Evolutionary conservation across 1,140 invertebrate genomes (phyloP).

Genomic region (Tachypleus tridentatus): DNA sequence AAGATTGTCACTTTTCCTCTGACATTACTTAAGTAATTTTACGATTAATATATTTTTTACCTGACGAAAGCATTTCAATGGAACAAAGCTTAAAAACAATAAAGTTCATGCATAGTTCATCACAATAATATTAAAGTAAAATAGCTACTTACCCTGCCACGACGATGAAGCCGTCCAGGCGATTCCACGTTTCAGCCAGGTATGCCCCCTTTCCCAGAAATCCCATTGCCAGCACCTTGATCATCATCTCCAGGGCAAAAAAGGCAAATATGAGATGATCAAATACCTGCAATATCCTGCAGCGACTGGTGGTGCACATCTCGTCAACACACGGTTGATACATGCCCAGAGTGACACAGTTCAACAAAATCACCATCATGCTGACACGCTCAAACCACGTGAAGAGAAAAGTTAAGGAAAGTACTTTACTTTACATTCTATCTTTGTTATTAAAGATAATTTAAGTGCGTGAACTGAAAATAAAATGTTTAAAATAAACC

Average conservation of each 20-base stretch:
- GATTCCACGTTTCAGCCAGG: conserved; percentile 94
- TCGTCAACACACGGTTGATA: conserved; percentile 95
- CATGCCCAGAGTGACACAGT: conserved; percentile 98
- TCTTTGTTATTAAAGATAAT: too few species aligned
- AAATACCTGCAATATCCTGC: conserved; percentile 80
- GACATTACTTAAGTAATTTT: too few species aligned
- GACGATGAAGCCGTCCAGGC: conserved; percentile 96
- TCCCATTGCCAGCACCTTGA: conserved; percentile 98
- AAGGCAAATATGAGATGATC: conserved; percentile 98
- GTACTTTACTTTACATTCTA: too few species aligned
- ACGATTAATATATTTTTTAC: too few species aligned
- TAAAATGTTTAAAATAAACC: too few species aligned
- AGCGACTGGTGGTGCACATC: conserved; percentile 71
- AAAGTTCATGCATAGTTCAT: too few species aligned
- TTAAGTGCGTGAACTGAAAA: too few species aligned
- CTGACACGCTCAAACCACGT: conserved; percentile 99
- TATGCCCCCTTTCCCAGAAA: conserved; percentile 87
- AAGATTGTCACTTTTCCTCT: too few species aligned
- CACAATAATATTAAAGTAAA: too few species aligned
- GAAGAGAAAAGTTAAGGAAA: conserved; percentile 17
- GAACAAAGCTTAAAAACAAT: too few species aligned
- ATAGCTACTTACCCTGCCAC: conserved; percentile 64
- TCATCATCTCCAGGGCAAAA: conserved; percentile 89
- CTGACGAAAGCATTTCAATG: too few species aligned
- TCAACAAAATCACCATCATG: conserved; percentile 95